Conservation (phyloP, 2,888 invertebrate species). For the Tupiocoris notatus region DNA sequence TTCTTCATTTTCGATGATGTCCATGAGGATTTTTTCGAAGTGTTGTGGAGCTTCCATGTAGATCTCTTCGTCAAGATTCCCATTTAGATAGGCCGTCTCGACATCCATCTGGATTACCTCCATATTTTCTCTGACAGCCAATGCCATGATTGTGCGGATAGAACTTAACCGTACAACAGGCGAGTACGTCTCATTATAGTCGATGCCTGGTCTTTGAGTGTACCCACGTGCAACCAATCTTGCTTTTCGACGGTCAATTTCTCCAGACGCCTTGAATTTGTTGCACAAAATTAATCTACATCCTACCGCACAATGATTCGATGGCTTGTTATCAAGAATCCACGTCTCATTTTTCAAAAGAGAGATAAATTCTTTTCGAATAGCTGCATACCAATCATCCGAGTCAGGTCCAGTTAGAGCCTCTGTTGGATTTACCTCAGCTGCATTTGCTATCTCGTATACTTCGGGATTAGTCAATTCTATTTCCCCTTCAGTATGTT, state of each 20-base stretch:
- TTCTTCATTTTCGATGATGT: neutral
- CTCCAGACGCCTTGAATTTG: neutral
- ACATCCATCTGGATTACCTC: neutral
- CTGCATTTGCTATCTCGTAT: too few species aligned
- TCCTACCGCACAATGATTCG: neutral
- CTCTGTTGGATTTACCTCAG: too few species aligned
- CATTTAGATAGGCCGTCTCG: constrained; percentile 4
- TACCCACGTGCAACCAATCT: neutral
- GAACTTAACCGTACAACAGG: neutral
- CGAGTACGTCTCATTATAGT: neutral
- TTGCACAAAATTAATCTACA: neutral
- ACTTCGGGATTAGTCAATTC: neutral
- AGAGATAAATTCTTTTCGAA: neutral
- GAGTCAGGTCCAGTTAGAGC: neutral
- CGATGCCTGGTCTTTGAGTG: neutral
- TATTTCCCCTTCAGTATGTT: neutral
- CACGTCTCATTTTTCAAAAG: neutral
- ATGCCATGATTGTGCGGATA: neutral
- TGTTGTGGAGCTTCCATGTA: neutral
- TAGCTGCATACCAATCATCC: neutral
- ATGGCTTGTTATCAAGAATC: neutral
- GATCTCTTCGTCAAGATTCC: neutral
- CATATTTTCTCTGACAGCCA: neutral
- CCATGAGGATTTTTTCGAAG: neutral
- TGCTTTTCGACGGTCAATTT: neutral